Evolutionary conservation across 1,140 invertebrate genomes (phyloP).

Genomic region (Drosophila paulistorum): DNA sequence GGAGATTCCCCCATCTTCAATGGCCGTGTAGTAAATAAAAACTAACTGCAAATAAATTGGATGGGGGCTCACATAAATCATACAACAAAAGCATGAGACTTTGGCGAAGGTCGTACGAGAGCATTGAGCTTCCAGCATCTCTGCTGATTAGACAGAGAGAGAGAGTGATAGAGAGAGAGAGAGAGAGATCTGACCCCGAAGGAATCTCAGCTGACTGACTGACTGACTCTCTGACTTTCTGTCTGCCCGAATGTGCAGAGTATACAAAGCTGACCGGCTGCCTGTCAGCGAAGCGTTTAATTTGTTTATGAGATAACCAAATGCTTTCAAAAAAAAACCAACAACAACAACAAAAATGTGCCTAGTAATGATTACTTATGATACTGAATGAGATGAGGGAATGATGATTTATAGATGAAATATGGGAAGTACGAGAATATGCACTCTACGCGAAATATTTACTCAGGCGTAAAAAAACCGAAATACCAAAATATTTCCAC

Average conservation of each 20-base stretch:
- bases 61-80: conserved; percentile 44
- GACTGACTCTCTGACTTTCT: conserved; percentile 26
- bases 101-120: conserved; percentile 16
- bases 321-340: background rate
- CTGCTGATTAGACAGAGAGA: conserved; percentile 12
- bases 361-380: conserved; percentile 18
- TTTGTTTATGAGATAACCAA: conserved; percentile 56
- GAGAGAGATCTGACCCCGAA: conserved; percentile 28
- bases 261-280: background rate
- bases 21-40: conserved; percentile 13
- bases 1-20: conserved; percentile 6
- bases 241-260: no score
- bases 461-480: background rate
- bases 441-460: conserved; percentile 6
- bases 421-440: background rate
- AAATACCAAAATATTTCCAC: no score
- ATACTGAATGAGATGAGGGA: background rate
- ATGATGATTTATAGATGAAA: conserved; percentile 16
- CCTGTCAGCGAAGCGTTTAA: conserved; percentile 48
- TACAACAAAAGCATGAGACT: conserved; percentile 30
- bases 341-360: conserved; percentile 9
- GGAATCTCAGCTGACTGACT: conserved; percentile 33
- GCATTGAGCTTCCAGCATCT: conserved; percentile 17
- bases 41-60: conserved; percentile 59
- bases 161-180: conserved; percentile 16